Evolutionary conservation across 2,113 vertebrate species (phyloP), one percentile per base, ranked within the genome.

Genomic region (Loxodonta africana): DNA sequence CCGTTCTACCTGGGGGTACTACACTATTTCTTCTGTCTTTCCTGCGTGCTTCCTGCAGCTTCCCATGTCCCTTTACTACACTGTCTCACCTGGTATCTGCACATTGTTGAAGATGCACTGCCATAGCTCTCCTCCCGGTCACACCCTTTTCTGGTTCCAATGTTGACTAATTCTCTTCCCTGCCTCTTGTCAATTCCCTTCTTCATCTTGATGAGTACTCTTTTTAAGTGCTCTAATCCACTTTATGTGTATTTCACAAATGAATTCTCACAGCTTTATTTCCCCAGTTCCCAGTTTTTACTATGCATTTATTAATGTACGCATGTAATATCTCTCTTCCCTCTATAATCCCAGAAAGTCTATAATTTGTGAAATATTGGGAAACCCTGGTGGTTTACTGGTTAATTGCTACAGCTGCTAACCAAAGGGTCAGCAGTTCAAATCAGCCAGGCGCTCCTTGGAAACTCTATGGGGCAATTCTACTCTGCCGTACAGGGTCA

Each of bases 161-260:
- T 10, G 41, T 63, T 41, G 8, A 46, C 30, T 1, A 7, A 83
- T 18, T 26, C 10, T 80, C 8, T 57, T 28, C 51, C 6, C 71
- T 4, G 1, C 14, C 41, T 48, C 46, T 83, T 23, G 0, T n/a
- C 44, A 87, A 26, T 12, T 0, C 30, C 30, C 3, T 60, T 12
- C 33, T 60, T 63, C 67, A 33, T 46, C 5, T 11, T 4, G 10
- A 44, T 20, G 51, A 48, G 25, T 14, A 2, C 14, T 37, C 14
- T 85, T 41, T 7, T 44, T 51, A 4, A 0, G 1, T 21, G 23
- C 6, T 41, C 41, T n/a, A 33, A 26, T 28, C 11, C 4, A n/a
- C n/a, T 11, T 0, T 2, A 9, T 18, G 0, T 1, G 1, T 63
- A 15, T 8, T 41, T 2, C 41, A 25, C 25, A n/a, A n/a, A 18